Evolutionary conservation across 1,140 invertebrate species (phyloP).

Genomic region (Philotrypesis tridentata): DNA sequence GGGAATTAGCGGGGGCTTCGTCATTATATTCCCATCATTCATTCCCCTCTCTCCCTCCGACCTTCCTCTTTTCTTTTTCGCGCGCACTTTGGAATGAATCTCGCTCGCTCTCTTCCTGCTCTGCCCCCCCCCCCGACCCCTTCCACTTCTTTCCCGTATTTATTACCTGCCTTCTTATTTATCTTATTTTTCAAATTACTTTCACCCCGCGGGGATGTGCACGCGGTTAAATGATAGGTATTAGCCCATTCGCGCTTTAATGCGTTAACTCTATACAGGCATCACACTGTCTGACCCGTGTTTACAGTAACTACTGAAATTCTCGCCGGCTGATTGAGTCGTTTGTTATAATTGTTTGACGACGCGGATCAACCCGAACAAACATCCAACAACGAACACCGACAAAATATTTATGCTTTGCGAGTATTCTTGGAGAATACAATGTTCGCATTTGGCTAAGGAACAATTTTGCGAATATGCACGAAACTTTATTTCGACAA

Average conservation of each 20-base stretch:
- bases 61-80: conserved; percentile 33
- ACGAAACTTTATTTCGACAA: no score
- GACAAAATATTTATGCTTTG: no score
- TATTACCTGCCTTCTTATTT: conserved; percentile 31
- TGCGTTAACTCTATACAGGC: background rate
- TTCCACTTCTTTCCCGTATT: conserved; percentile 47
- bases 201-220: background rate
- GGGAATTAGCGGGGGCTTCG: conserved; percentile 59
- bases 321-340: background rate
- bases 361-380: background rate
- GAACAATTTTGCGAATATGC: no score
- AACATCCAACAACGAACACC: no score
- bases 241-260: background rate
- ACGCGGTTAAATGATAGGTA: background rate
- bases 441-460: no score
- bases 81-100: conserved; percentile 2
- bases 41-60: conserved; percentile 43
- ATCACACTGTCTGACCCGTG: background rate
- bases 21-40: conserved; percentile 65
- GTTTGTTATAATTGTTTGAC: background rate
- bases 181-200: conserved; percentile 39
- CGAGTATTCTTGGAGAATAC: no score
- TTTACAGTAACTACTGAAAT: conserved; percentile 6
- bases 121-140: conserved; percentile 38
- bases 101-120: conserved; percentile 39